Conservation (phyloP, 1,140 invertebrate genomes). For the Mya arenaria region DNA sequence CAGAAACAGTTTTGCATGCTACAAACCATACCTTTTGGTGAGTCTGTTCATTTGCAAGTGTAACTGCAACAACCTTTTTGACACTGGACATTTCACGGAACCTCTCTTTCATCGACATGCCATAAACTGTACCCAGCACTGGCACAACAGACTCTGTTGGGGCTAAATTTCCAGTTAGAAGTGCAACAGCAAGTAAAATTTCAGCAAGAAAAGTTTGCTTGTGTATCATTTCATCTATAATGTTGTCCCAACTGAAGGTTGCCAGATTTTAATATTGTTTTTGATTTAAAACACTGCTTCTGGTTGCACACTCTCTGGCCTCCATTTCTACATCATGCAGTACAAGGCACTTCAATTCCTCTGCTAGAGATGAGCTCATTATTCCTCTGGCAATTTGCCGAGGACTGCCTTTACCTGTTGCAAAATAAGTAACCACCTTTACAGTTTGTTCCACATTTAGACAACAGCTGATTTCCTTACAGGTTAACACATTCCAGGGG, state of each 20-base stretch:
- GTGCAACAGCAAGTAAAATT: slow-evolving; percentile 6
- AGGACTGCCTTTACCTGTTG: neutral
- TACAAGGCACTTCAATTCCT: neutral
- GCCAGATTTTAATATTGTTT: neutral
- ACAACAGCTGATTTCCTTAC: too few relatives aligned
- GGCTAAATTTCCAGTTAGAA: slow-evolving; percentile 2
- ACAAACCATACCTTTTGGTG: neutral
- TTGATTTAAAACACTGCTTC: neutral
- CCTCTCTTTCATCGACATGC: slow-evolving; percentile 20
- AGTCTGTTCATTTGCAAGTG: slow-evolving; percentile 33
- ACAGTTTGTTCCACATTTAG: neutral
- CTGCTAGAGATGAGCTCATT: neutral
- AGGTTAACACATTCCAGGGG: too few relatives aligned
- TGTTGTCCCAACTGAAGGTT: slow-evolving; percentile 1
- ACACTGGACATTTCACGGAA: neutral
- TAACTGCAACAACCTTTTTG: neutral
- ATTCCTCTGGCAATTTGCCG: neutral
- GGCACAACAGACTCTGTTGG: neutral
- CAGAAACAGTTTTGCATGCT: neutral
- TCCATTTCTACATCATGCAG: neutral
- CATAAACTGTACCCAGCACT: slow-evolving; percentile 4
- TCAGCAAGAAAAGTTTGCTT: slow-evolving; percentile 13
- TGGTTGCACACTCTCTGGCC: slow-evolving; percentile 1
- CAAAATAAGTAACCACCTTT: neutral
- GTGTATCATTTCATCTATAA: neutral